A percentile compares a stretch with the other conserved stretches of the same genome.
phyloP scores from a whole-genome alignment of 2,113 vertebrate species.

The Callospermophilus lateralis region DNA sequence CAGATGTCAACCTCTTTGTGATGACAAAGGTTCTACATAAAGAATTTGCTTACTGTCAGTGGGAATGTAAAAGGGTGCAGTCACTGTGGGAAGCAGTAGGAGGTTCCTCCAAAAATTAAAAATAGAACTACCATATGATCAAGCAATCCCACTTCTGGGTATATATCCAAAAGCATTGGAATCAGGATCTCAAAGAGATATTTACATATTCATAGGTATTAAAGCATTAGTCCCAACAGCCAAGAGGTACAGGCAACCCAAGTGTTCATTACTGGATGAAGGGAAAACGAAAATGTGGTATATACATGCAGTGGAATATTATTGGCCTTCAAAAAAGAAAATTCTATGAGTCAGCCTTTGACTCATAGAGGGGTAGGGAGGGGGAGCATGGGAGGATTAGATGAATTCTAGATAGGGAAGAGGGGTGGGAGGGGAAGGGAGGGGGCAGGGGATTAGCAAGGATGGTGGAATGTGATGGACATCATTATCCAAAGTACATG shows the following conservation, averaged over 20 bases:
- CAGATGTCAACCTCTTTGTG: neutral
- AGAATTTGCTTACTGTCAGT: neutral
- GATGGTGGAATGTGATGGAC: too few species aligned
- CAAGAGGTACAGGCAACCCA: neutral
- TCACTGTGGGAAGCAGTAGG: neutral
- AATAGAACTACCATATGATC: neutral
- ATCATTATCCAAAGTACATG: too few species aligned
- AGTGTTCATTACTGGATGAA: neutral
- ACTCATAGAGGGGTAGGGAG: too few species aligned
- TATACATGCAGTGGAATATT: neutral
- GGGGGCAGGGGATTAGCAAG: too few species aligned
- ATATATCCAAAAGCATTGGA: neutral
- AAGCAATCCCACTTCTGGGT: neutral
- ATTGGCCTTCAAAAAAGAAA: neutral
- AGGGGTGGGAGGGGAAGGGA: too few species aligned
- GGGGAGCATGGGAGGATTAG: too few species aligned
- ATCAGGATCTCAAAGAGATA: neutral
- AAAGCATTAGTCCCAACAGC: neutral
- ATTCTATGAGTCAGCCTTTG: neutral
- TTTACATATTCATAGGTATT: neutral
- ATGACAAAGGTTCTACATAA: neutral
- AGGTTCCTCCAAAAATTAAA: neutral
- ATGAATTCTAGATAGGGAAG: too few species aligned
- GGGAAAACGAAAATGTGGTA: neutral
- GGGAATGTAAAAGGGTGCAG: neutral